phyloP scores from a whole-genome alignment of 2,113 vertebrate genomes.

The Phylloscopus trochilus region DNA sequence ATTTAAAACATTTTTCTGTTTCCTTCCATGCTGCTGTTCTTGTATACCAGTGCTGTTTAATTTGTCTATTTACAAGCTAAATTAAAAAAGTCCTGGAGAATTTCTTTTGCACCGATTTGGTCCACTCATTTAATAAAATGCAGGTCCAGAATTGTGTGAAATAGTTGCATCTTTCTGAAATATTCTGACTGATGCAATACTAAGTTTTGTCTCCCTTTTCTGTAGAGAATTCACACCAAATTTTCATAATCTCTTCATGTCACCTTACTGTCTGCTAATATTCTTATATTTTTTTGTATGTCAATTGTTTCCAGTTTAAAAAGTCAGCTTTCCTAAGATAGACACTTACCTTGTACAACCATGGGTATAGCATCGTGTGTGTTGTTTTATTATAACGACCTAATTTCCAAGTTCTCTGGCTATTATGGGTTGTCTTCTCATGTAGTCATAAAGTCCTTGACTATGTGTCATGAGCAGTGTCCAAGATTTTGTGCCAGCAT shows the following conservation, averaged over 20 bases:
- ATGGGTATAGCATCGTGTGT: rapidly evolving
- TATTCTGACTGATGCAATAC: not conserved
- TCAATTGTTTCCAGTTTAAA: not conserved
- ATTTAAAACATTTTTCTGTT: not conserved
- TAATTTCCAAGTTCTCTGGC: not conserved
- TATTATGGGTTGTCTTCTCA: not conserved
- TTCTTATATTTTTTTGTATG: not conserved
- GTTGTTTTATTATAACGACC: not conserved
- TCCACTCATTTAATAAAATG: not conserved
- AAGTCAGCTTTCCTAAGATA: not conserved
- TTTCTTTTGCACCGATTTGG: not conserved
- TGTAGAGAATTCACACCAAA: not conserved
- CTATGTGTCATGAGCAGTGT: not conserved
- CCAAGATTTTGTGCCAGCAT: not conserved
- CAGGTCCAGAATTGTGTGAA: not conserved
- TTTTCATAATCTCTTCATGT: not conserved
- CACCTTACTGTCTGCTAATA: not conserved
- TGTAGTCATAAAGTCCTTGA: not conserved
- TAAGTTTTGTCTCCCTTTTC: not conserved
- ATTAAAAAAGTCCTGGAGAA: not conserved
- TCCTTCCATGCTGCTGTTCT: not conserved
- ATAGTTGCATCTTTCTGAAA: not conserved
- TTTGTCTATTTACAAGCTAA: not conserved
- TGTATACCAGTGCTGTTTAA: not conserved
- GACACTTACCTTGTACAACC: not conserved